These are phyloP conservation scores for Sebastolobus alascanus DNA, from an alignment of 2,797 vertebrate species.

Conservation along the genomic window DNA sequence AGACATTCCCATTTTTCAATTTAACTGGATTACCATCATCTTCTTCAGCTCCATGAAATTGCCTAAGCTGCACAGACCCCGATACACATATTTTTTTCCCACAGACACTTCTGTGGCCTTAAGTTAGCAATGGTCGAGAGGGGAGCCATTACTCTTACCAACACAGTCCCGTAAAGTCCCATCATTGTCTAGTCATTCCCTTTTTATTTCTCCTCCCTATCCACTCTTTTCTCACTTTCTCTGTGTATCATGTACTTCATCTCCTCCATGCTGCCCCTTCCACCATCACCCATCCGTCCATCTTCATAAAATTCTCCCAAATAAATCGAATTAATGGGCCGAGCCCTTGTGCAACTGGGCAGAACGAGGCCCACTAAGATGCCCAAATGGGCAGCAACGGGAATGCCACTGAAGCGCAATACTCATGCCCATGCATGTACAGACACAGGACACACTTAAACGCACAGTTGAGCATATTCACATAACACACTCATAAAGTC, in stretches of 20 bases:
- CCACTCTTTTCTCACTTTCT: neutral
- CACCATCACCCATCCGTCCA: conserved; percentile 35
- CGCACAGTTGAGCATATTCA: neutral
- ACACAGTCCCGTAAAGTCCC: conserved; percentile 10
- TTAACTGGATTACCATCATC: conserved; percentile 71
- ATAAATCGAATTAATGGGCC: conserved; percentile 73
- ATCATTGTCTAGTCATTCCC: conserved; percentile 16
- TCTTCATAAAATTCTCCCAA: conserved; percentile 56
- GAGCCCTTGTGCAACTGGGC: conserved; percentile 54
- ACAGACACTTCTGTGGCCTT: conserved; percentile 46
- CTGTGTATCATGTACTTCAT: conserved; percentile 10
- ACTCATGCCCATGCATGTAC: neutral
- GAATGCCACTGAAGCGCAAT: neutral
- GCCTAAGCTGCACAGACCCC: conserved; percentile 42
- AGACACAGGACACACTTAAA: neutral
- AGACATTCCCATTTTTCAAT: conserved; percentile 64
- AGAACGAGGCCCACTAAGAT: conserved; percentile 45
- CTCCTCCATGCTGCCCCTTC: conserved; percentile 5
- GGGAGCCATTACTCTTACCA: conserved; percentile 38
- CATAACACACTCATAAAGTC: neutral
- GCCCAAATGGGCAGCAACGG: conserved; percentile 36
- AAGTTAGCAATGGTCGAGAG: conserved; percentile 36
- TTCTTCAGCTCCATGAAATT: conserved; percentile 56
- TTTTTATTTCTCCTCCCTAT: conserved; percentile 5
- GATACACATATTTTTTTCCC: conserved; percentile 48